A percentile compares a stretch with the other conserved stretches of the same genome.
Evolutionary conservation across 2,888 invertebrate genomes (phyloP).

Genomic region (Deroplatys truncata): DNA sequence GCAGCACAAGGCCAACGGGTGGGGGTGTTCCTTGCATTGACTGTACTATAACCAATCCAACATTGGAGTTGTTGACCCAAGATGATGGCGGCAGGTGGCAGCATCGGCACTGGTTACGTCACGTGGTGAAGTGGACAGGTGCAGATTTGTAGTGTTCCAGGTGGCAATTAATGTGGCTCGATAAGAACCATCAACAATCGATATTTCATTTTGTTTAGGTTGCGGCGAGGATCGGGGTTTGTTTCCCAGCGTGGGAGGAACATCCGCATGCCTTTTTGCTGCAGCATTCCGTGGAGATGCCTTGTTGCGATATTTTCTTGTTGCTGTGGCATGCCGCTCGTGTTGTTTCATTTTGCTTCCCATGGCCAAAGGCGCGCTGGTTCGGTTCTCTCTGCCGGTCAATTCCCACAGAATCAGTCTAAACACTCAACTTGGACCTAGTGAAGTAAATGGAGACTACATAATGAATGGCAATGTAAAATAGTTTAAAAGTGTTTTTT

Average conservation of each 20-base stretch:
- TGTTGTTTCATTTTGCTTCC: neutral
- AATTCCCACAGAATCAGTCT: neutral
- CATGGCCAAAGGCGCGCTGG: neutral
- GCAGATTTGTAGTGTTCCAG: neutral
- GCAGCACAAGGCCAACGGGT: neutral
- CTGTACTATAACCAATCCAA: neutral
- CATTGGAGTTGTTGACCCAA: neutral
- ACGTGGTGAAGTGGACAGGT: neutral
- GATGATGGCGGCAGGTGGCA: neutral
- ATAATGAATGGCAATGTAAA: too few relatives aligned
- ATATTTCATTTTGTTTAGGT: neutral
- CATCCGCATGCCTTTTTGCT: neutral
- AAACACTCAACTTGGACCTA: too few relatives aligned
- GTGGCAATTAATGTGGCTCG: neutral
- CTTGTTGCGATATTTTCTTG: neutral
- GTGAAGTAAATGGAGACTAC: too few relatives aligned
- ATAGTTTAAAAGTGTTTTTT: too few relatives aligned
- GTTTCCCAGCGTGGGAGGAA: neutral
- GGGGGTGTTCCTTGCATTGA: neutral
- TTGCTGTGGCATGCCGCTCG: neutral
- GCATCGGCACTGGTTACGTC: neutral
- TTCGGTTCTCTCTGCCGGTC: neutral
- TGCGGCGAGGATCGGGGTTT: neutral
- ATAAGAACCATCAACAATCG: neutral
- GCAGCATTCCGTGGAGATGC: neutral